Evolutionary conservation across 2,888 invertebrate species (phyloP), one percentile per base, ranked within the genome.

Genomic region (Sesamia inferens): DNA sequence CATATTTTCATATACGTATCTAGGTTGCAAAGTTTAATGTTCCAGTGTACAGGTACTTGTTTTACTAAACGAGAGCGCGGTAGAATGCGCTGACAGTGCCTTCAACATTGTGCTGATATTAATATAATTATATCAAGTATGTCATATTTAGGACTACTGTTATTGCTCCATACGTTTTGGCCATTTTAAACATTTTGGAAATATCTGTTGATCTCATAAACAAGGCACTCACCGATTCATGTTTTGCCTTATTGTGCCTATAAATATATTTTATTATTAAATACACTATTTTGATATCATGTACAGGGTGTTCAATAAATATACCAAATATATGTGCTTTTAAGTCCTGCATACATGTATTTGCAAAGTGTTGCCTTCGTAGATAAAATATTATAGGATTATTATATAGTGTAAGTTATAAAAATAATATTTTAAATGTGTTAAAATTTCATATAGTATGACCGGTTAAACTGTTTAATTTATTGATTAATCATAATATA

Each of bases 291-390:
- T 95, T 95, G 94, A 93, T 96, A 95, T 91, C 86, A 90, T 95
- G 95, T 95, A 96, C 96, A 96, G 96, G 95, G 95, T 96, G 95
- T 94, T 93, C 88, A 91, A 91, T 88, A 92, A 93, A 93, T 93
- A 95, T 94, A 96, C 95, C 95, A 96, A 96, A 96, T 92, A 79
- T 81, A 94, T 93, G 93, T 94, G 95, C 95, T 95, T 96, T 95
- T 95, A 95, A 92, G 93, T 93, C 90, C 90, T 89, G 90, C 90
- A 88, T 89, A 86, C 85, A 89, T 92, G 88, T 90, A 88, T 91
- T 92, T 92, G 93, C 91, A 93, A 86, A 92, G 89, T 92, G 93
- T 95, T 95, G 95, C 95, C 95, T 95, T 94, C 91, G 87, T 93
- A 93, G 91, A 90, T 92, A 80, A 82, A 80, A 81, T 83, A 77